phyloP scores from a whole-genome alignment of 1,140 invertebrate genomes.

The Caenorhabditis elegans region DNA sequence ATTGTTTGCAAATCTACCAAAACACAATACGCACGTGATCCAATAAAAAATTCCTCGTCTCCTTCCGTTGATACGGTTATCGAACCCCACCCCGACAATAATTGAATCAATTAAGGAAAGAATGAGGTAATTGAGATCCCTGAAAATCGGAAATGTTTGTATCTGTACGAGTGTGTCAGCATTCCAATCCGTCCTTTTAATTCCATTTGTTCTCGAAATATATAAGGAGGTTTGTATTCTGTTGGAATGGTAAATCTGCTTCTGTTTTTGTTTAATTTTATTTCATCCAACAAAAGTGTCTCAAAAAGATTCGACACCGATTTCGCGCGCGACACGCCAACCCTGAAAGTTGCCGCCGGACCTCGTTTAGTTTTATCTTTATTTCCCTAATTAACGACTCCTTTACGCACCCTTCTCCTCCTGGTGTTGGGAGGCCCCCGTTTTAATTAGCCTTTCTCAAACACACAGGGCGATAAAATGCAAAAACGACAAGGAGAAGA shows the following conservation, averaged over 20 bases:
- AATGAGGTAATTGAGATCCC: neutral
- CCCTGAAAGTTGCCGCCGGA: constrained; percentile 24
- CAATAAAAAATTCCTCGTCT: neutral
- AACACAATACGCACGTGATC: neutral
- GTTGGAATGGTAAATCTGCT: neutral
- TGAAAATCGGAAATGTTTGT: constrained; percentile 30
- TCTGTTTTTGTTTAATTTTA: too few species aligned
- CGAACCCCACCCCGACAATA: constrained; percentile 11
- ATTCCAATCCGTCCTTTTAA: neutral
- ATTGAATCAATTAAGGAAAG: constrained; percentile 16
- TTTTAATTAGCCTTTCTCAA: constrained; percentile 28
- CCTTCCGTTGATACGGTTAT: neutral
- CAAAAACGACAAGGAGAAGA: too few species aligned
- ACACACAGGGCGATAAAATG: constrained; percentile 20
- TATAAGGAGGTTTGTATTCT: neutral
- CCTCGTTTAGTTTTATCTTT: constrained; percentile 32
- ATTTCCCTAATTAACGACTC: constrained; percentile 30
- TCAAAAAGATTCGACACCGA: constrained; percentile 16
- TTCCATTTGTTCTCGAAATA: neutral
- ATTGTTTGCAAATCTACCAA: neutral
- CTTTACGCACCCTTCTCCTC: neutral
- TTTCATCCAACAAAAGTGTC: neutral
- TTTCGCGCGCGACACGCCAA: constrained; percentile 13
- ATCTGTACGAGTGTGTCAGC: neutral
- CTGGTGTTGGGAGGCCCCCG: neutral